Percentiles rank a stretch among this genome's conserved stretches.
phyloP scores from a whole-genome alignment of 2,888 invertebrate species.

The Lepidonotus clava region DNA sequence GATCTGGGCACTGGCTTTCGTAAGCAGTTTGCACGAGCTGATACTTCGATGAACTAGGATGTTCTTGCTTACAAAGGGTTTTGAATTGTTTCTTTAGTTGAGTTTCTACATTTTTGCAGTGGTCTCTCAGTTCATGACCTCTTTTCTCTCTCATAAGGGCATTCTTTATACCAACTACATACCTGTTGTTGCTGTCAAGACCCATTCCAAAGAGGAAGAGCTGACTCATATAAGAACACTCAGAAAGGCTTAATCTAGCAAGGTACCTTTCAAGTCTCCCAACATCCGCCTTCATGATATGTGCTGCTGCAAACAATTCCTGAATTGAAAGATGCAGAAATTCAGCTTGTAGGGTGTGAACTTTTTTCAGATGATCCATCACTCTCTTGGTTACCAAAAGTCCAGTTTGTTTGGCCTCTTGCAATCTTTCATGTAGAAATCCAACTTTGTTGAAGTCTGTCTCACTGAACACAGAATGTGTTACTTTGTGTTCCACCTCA shows the following conservation, averaged over 20 bases:
- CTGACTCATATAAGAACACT: neutral
- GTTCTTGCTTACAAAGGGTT: too few relatives aligned
- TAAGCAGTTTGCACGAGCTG: neutral
- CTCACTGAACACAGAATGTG: neutral
- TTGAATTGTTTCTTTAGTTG: too few relatives aligned
- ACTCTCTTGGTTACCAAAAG: neutral
- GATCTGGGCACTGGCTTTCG: neutral
- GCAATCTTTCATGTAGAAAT: neutral
- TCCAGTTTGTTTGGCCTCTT: neutral
- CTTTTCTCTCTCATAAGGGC: neutral
- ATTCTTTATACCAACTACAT: too few relatives aligned
- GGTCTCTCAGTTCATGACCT: too few relatives aligned
- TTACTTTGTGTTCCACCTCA: neutral
- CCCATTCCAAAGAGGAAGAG: neutral
- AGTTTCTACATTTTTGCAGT: too few relatives aligned
- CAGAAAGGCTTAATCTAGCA: neutral
- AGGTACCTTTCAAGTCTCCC: neutral
- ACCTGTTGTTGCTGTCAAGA: too few relatives aligned
- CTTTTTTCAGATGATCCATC: too few relatives aligned
- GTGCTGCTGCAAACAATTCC: neutral
- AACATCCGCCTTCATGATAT: neutral
- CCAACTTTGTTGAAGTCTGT: neutral
- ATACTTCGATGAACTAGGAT: too few relatives aligned
- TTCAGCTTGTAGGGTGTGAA: neutral
- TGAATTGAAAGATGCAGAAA: neutral